Base-by-base conservation (phyloP, 2,888 invertebrate genomes). In the Liopterus haemorrhoidalis region DNA sequence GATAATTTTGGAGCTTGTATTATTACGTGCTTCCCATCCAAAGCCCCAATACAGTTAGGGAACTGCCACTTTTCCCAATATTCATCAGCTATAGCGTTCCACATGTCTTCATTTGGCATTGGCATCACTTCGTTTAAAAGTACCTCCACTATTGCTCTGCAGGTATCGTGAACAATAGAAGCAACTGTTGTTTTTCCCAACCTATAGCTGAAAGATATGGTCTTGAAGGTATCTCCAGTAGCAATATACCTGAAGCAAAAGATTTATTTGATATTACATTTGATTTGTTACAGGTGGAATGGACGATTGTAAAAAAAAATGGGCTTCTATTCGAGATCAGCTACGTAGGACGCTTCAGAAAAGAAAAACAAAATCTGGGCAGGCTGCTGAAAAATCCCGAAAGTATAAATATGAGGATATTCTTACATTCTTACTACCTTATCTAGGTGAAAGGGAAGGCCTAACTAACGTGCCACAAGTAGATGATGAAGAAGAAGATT, bases 201-300 rank as follows among this genome's bases (percentile, higher is more conserved):
- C 30, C 49, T 50, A 42, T 55, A 57, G 41, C 51, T 54, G 41
- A 55, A 52, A 12, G 51, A 48, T 42, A 57, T 45, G 40, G 52
- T 51, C 48, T 44, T 31, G 35, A 54, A 55, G 28, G 51, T 54
- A 49, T 53, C 42, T 45, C 49, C 54, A 45, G 53, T 57, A 41
- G 53, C 54, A 46, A 57, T 50, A 49, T 49, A 57, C 49, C 55
- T 55, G 52, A 46, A 57, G 55, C 32, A 19, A 52, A 53, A 46
- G 36, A 47, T 37, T 16, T 32, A 32, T 32, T 19, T 32, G 32
- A 32, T 15, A 16, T 16, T 32, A 32, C 41, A 30, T 51, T 9
- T 20, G 39, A 6, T 28, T 19, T 39, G 31, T 46, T 24, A 37
- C 30, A 27, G 50, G 39, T 9, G 31, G 44, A 41, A 43, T 40